phyloP scores from a whole-genome alignment of 1,140 invertebrate genomes.

The roundworm (Caenorhabditis elegans) region WBcel235 BX284604.4:13167501-13168000 shows the following conservation, averaged over 20 bases:
- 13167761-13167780: constrained; percentile 20
- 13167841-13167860: constrained; percentile 28
- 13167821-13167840: constrained; percentile 29
- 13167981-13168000: background rate
- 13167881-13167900: background rate
- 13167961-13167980: background rate
- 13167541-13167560: no score
- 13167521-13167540: no score
- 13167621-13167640: background rate
- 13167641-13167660: background rate
- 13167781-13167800: constrained; percentile 13
- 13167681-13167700: constrained; percentile 9
- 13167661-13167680: constrained; percentile 30
- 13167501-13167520: no score
- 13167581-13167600: no score
- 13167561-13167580: no score
- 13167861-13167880: constrained; percentile 22
- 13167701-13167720: background rate
- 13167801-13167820: constrained; percentile 16
- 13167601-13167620: background rate
- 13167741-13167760: background rate
- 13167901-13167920: background rate
- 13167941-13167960: background rate
- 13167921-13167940: background rate
- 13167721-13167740: no score